Conservation (phyloP, 2,113 vertebrate species). For the Carassius gibelio region DNA sequence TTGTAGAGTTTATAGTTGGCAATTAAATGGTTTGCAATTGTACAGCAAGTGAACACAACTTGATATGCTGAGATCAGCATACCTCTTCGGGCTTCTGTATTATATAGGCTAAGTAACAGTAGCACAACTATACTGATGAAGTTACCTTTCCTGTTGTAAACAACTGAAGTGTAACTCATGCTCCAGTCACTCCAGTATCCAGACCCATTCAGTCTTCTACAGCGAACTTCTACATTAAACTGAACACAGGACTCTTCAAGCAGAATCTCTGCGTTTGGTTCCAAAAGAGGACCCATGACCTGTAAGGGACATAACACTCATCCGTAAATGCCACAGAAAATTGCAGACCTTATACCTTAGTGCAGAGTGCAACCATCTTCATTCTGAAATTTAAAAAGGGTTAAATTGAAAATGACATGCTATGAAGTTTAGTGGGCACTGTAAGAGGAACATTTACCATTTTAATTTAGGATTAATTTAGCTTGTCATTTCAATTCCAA, state of each 20-base stretch:
- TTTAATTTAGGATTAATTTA: background rate
- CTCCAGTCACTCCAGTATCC: conserved; percentile 93
- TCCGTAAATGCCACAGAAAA: conserved; percentile 24
- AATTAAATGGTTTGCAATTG: too few relatives aligned
- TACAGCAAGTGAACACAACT: too few relatives aligned
- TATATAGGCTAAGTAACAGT: too few relatives aligned
- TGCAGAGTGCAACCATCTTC: background rate
- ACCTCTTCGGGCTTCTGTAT: background rate
- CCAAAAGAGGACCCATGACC: conserved; percentile 61
- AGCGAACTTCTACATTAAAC: conserved; percentile 81
- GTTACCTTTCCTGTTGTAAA: conserved; percentile 83
- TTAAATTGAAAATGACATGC: background rate
- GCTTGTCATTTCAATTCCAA: background rate
- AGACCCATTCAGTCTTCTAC: conserved; percentile 67
- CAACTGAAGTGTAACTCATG: conserved; percentile 62
- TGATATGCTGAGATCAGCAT: background rate
- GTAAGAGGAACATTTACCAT: background rate
- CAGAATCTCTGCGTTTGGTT: conserved; percentile 36
- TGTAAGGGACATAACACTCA: conserved; percentile 53
- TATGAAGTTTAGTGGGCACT: background rate
- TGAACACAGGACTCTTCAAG: conserved; percentile 76
- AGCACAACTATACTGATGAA: background rate
- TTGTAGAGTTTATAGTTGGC: too few relatives aligned
- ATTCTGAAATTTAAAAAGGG: background rate
- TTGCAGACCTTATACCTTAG: conserved; percentile 7